A percentile compares a stretch with the other conserved stretches of the same genome.
Conservation (phyloP, 2,888 invertebrate genomes). For the Muscina levida region DNA sequence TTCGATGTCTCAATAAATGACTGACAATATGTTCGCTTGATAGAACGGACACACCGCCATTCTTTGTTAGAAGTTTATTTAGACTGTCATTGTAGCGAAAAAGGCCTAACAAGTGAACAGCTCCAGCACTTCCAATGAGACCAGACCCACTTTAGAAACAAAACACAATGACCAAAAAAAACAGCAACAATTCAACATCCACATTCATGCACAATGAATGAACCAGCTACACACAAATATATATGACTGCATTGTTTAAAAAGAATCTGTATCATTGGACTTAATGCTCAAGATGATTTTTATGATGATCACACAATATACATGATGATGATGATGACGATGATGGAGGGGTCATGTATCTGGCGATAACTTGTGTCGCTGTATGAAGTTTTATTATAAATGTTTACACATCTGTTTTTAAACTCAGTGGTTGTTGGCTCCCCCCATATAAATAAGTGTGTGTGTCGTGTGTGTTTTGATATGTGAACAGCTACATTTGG, state of each 20-base stretch:
- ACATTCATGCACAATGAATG: no score
- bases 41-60: slow-evolving; percentile 14
- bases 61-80: slow-evolving; percentile 52
- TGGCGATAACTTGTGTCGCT: background rate
- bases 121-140: slow-evolving; percentile 4
- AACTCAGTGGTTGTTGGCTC: slow-evolving; percentile 21
- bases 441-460: background rate
- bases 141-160: slow-evolving; percentile 3
- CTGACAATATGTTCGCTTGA: background rate
- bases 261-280: background rate
- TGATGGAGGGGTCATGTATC: slow-evolving; percentile 20
- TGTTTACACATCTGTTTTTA: slow-evolving; percentile 32
- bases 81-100: slow-evolving; percentile 14
- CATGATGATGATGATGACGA: background rate
- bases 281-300: background rate
- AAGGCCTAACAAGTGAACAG: background rate
- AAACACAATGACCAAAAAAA: background rate
- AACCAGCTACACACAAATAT: background rate
- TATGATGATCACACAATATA: background rate
- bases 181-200: no score
- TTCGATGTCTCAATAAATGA: background rate
- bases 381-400: slow-evolving; percentile 6
- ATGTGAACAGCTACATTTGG: no score
- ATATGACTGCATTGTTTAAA: background rate
- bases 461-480: no score